A percentile compares a stretch with the other conserved stretches of the same genome.
Conservation (phyloP, 2,888 invertebrate genomes). For the Noctua pronuba region DNA sequence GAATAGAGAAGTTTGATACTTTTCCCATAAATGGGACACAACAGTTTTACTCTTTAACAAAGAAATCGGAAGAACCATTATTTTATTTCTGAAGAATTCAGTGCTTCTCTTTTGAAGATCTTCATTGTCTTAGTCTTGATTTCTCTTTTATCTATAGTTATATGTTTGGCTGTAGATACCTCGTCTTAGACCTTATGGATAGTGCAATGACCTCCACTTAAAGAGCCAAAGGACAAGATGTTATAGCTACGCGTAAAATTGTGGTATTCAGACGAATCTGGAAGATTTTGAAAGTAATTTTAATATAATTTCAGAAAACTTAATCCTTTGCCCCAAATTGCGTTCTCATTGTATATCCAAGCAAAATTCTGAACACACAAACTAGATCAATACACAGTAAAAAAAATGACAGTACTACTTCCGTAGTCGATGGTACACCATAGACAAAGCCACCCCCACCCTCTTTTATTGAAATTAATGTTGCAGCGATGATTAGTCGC, state of each 20-base stretch:
- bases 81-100: neutral
- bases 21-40: neutral
- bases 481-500: slow-evolving; percentile 71
- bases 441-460: slow-evolving; percentile 67
- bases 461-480: slow-evolving; percentile 80
- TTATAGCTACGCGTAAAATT: neutral
- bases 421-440: slow-evolving; percentile 52
- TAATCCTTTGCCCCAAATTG: slow-evolving; percentile 6
- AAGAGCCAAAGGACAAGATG: no score
- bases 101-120: neutral
- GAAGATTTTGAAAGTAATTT: accelerated
- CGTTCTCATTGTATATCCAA: neutral
- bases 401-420: slow-evolving; percentile 59
- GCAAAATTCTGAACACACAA: neutral
- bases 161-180: neutral
- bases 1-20: neutral
- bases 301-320: no score
- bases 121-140: neutral
- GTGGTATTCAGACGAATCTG: neutral
- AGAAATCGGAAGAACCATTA: neutral
- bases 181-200: neutral
- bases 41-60: neutral
- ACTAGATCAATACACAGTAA: slow-evolving; percentile 33
- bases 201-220: neutral
- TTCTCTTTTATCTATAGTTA: neutral